These are phyloP conservation scores for Leuciscus idus DNA, from an alignment of 2,113 vertebrate genomes.

Conservation along the genomic window DNA sequence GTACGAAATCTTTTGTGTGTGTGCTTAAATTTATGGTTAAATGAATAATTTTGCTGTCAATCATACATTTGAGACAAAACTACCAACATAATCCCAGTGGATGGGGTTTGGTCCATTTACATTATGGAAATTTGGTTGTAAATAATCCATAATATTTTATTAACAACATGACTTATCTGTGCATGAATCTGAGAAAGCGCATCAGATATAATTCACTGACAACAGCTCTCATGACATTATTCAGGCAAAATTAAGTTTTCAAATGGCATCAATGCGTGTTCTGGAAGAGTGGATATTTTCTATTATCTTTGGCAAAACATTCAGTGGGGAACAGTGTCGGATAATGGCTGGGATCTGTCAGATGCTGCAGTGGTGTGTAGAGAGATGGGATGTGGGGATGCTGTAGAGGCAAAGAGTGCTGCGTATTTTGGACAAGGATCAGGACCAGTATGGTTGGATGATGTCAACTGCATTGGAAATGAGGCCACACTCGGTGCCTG, in stretches of 20 bases:
- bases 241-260: not conserved
- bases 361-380: not conserved
- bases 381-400: not conserved
- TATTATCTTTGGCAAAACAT: rapidly evolving
- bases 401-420: not conserved
- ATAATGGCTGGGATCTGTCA: not conserved
- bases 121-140: not conserved
- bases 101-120: not conserved
- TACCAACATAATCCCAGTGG: not conserved
- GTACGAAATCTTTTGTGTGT: not conserved
- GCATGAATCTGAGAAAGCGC: not conserved
- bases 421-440: not conserved
- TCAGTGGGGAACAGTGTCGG: not conserved
- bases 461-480: slow-evolving; percentile 1
- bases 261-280: not conserved
- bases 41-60: no score
- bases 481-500: not conserved
- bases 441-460: not conserved
- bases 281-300: not conserved
- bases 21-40: no score
- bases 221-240: not conserved
- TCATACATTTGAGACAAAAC: no score
- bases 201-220: not conserved
- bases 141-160: not conserved
- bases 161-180: not conserved